These are phyloP conservation scores for Takifugu ocellatus DNA, from an alignment of 2,797 vertebrate species.

Conservation along the genomic window DNA sequence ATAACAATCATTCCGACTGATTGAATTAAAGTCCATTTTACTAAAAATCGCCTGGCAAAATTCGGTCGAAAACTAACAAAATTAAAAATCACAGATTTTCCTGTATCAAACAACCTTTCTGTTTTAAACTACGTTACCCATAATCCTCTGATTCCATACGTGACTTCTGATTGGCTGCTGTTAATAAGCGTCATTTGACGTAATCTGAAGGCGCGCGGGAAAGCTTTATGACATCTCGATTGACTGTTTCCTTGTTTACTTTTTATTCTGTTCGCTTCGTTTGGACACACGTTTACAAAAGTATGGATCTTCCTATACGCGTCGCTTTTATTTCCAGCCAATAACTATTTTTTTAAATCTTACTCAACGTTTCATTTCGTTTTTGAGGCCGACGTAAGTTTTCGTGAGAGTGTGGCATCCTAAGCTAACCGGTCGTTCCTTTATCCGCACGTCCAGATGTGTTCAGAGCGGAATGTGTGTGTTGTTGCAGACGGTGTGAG, in stretches of 20 bases:
- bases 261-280: not conserved
- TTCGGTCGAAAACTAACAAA: not conserved
- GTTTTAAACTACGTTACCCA: slow-evolving; percentile 59
- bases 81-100: not conserved
- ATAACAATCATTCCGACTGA: not conserved
- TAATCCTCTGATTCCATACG: not conserved
- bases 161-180: slow-evolving; percentile 41
- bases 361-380: not conserved
- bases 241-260: not conserved
- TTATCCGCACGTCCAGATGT: not conserved
- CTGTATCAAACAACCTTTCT: no score
- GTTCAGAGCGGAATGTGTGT: no score
- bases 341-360: not conserved
- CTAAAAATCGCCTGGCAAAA: not conserved
- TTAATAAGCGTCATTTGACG: slow-evolving; percentile 14
- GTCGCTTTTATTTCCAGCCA: fast-evolving
- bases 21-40: not conserved
- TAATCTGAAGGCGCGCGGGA: slow-evolving; percentile 52
- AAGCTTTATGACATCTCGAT: not conserved
- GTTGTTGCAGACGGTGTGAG: not conserved
- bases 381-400: not conserved
- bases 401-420: not conserved
- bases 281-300: not conserved
- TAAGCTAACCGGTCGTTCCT: not conserved
- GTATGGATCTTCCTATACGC: not conserved